Evolutionary conservation across 92 coral and sea anemone species (phyloP).

Genomic region (Isaurus tuberculatus): DNA sequence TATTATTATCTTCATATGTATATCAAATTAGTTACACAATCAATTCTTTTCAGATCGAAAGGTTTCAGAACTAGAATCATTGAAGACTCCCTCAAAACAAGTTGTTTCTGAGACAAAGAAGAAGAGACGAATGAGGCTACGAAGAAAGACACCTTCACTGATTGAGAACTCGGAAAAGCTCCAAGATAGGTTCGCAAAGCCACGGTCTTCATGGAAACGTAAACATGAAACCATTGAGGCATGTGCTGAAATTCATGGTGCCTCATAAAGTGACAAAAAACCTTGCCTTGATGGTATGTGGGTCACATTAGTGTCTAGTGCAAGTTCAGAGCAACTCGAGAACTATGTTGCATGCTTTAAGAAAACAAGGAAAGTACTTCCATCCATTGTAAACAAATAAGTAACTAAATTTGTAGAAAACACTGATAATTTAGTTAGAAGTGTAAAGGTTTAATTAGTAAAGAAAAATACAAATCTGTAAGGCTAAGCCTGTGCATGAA

Average conservation of each 20-base stretch:
- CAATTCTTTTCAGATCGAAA: constrained; percentile 35
- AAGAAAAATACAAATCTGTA: constrained; percentile 53
- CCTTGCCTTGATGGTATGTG: constrained; percentile 73
- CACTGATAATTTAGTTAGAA: constrained; percentile 54
- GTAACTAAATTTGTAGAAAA: constrained; percentile 42
- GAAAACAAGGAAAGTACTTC: constrained; percentile 43
- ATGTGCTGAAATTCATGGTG: constrained; percentile 56
- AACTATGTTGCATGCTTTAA: constrained; percentile 51
- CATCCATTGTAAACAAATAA: constrained; percentile 46
- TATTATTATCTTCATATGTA: constrained; percentile 39
- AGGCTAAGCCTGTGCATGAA: constrained; percentile 53
- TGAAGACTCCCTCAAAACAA: constrained; percentile 42
- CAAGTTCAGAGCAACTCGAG: constrained; percentile 48
- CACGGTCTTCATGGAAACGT: constrained; percentile 47
- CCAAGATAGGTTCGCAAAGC: constrained; percentile 53
- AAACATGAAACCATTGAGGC: constrained; percentile 57
- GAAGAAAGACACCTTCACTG: constrained; percentile 52
- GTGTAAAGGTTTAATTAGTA: constrained; percentile 55
- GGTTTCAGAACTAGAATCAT: constrained; percentile 42
- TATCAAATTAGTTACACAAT: constrained; percentile 19
- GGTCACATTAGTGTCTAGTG: constrained; percentile 55
- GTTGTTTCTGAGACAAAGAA: constrained; percentile 50
- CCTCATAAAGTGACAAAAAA: constrained; percentile 47
- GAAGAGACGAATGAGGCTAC: constrained; percentile 44
- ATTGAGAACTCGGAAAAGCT: constrained; percentile 57